Evolutionary conservation across 2,888 invertebrate species (phyloP).

Genomic region (Labia minor): DNA sequence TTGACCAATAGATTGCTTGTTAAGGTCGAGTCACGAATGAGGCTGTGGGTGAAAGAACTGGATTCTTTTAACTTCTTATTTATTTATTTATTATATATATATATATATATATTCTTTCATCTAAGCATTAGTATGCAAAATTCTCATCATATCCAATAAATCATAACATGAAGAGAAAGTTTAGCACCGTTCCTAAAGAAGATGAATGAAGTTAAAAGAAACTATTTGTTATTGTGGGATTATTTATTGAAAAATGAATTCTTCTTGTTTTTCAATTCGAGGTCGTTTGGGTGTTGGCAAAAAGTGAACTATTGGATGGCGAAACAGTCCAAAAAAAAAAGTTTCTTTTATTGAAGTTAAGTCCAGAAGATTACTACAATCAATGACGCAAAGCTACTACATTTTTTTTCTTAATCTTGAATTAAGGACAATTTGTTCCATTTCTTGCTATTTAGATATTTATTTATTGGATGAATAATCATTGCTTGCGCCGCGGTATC

Average conservation of each 20-base stretch:
- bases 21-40: neutral
- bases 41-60: neutral
- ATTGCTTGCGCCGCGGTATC: too few species aligned
- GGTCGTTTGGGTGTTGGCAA: slow-evolving; percentile 7
- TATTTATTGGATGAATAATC: too few species aligned
- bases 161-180: neutral
- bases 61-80: neutral
- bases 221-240: neutral
- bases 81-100: neutral
- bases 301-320: neutral
- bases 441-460: too few species aligned
- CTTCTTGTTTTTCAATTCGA: neutral
- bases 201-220: neutral
- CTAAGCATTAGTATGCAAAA: neutral
- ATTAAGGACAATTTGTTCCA: too few species aligned
- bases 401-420: too few species aligned
- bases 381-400: neutral
- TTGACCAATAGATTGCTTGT: too few species aligned
- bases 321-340: neutral
- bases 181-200: neutral
- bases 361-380: neutral
- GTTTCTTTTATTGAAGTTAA: neutral
- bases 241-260: neutral
- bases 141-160: neutral
- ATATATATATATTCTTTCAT: neutral